These are phyloP conservation scores for Acheta domesticus DNA, from an alignment of 2,888 invertebrate species.

Conservation along the genomic window DNA sequence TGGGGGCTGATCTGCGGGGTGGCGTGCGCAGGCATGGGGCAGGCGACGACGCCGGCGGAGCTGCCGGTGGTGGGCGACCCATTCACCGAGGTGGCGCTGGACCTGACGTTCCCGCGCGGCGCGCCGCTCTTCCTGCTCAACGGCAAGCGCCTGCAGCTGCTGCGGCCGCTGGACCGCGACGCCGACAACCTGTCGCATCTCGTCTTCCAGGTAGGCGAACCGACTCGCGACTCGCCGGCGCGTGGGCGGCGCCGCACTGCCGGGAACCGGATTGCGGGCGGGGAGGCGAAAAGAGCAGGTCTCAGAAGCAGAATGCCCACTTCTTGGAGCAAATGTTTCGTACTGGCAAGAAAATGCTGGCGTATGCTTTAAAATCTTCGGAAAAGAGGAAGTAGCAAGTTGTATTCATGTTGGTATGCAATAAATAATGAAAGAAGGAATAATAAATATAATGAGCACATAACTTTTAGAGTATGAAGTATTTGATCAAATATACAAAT, in stretches of 20 bases:
- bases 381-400: no score
- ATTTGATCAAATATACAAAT: no score
- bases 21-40: slow-evolving; percentile 66
- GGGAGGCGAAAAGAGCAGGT: not conserved
- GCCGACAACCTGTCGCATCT: slow-evolving; percentile 81
- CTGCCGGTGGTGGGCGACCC: slow-evolving; percentile 82
- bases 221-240: not conserved
- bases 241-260: not conserved
- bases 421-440: no score
- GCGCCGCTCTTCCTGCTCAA: slow-evolving; percentile 74
- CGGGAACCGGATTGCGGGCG: not conserved
- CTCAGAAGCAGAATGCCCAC: no score
- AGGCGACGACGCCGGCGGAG: slow-evolving; percentile 74
- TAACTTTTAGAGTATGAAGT: no score
- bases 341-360: no score
- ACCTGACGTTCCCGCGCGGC: slow-evolving; percentile 76
- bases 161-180: slow-evolving; percentile 80
- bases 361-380: no score
- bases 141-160: slow-evolving; percentile 74
- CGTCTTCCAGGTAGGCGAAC: slow-evolving; percentile 71
- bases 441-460: no score
- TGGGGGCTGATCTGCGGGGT: not conserved
- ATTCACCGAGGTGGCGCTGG: slow-evolving; percentile 70
- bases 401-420: no score
- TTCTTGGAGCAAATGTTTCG: no score